Base-by-base conservation (phyloP, 2,113 vertebrate species). In the Microtus oregoni region DNA sequence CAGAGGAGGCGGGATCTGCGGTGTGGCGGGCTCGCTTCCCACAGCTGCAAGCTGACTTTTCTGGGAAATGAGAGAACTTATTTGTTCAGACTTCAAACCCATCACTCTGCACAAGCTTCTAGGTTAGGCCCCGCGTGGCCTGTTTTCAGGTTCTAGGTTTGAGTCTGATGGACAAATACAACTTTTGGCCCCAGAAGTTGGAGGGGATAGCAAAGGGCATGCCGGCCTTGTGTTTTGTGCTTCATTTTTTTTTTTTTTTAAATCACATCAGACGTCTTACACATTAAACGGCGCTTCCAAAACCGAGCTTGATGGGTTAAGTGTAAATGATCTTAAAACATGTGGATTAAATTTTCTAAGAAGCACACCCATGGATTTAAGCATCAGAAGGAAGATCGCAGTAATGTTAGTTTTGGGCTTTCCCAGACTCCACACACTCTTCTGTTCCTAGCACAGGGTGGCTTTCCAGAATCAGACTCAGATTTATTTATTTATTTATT, bases 341-440 rank as follows among this genome's bases (percentile, higher is more conserved):
- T 93, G 91, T 97, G 96, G 91, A 50, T 96, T 96, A 72, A 19
- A 95, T 96, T 97, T 97, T 95, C 95, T n/a, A 91, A 96, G 89
- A 94, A 79, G 52, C 82, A 92, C 85, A 95, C 82, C 58, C 52
- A 92, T 12, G 38, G 75, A 85, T 93, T 96, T 90, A 93, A 83
- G 76, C 92, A 77, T 95, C 89, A 91, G 77, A 89, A 94, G 81
- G 41, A 93, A 77, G 47, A 75, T 70, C 28, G 86, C 58, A 28
- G 91, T 52, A 86, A 12, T 47, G 50, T 28, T 78, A 19, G 67
- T 86, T 35, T 78, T 12, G 65, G 88, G 67, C 82, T 94, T 95
- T 96, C 92, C 47, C 86, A 89, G 92, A 93, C 38, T 77, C 88
- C 79, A 22, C 61, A 5, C 61, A 35, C 79, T 75, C 55, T 93